These are phyloP conservation scores for Cheilosia variabilis DNA, from an alignment of 2,888 invertebrate genomes.

Conservation along the genomic window DNA sequence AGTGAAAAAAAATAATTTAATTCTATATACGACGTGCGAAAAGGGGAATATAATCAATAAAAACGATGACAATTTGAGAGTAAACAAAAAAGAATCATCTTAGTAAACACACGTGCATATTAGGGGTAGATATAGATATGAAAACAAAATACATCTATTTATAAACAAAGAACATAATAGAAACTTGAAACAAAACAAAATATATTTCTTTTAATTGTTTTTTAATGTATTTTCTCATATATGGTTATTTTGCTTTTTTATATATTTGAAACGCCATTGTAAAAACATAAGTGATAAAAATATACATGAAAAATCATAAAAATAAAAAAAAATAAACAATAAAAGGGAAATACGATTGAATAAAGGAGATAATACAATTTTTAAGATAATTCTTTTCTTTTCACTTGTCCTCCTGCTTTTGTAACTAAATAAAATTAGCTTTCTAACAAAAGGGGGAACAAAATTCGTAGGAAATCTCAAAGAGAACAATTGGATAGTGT, in stretches of 20 bases:
- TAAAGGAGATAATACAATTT: slow-evolving; percentile 74
- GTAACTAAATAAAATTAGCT: slow-evolving; percentile 62
- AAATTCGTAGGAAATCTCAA: slow-evolving; percentile 69
- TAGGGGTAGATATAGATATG: slow-evolving; percentile 57
- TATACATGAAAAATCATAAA: slow-evolving; percentile 53
- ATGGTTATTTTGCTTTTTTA: slow-evolving; percentile 74
- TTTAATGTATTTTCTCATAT: slow-evolving; percentile 63
- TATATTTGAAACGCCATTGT: slow-evolving; percentile 82
- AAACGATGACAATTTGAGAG: slow-evolving; percentile 57
- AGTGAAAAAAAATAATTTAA: slow-evolving; percentile 7
- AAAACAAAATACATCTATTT: slow-evolving; percentile 60
- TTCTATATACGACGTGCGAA: slow-evolving; percentile 19
- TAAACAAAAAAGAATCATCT: slow-evolving; percentile 14
- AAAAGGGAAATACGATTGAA: slow-evolving; percentile 50
- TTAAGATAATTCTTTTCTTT: slow-evolving; percentile 55
- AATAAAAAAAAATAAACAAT: slow-evolving; percentile 74
- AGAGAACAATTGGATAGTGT: slow-evolving; percentile 55
- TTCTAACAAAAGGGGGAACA: slow-evolving; percentile 64
- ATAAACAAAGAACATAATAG: slow-evolving; percentile 34
- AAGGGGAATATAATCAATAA: slow-evolving; percentile 34
- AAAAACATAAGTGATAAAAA: slow-evolving; percentile 83
- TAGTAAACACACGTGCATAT: slow-evolving; percentile 63
- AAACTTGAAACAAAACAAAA: slow-evolving; percentile 35
- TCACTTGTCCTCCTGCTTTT: neutral
- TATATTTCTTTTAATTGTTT: slow-evolving; percentile 62